Conservation (phyloP, 2,888 invertebrate genomes). For the Drosophila prostipennis region DNA sequence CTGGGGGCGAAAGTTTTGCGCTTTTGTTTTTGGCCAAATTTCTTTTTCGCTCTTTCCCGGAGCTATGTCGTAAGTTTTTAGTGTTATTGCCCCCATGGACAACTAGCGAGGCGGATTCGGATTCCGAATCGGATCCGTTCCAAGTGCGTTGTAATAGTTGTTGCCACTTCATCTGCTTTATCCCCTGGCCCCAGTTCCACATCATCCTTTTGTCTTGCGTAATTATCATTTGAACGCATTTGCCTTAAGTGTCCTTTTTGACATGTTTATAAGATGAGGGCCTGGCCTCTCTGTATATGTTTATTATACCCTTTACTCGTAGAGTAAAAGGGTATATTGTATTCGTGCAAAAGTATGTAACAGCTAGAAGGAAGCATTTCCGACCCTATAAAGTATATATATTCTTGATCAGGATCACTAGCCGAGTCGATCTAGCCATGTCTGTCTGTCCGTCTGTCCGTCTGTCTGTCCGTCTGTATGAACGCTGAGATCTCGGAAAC, state of each 20-base stretch:
- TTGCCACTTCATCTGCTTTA: slow-evolving; percentile 71
- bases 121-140: slow-evolving; percentile 34
- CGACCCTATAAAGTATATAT: too few relatives aligned
- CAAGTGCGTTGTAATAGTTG: slow-evolving; percentile 78
- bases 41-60: slow-evolving; percentile 54
- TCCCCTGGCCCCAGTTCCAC: slow-evolving; percentile 38
- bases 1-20: slow-evolving; percentile 58
- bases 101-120: slow-evolving; percentile 62
- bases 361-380: too few relatives aligned
- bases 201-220: slow-evolving; percentile 53
- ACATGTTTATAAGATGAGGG: slow-evolving; percentile 76
- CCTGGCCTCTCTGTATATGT: slow-evolving; percentile 30
- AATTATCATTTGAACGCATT: slow-evolving; percentile 80
- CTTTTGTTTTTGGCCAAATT: slow-evolving; percentile 74
- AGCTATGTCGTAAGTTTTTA: slow-evolving; percentile 81
- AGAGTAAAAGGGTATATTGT: too few relatives aligned
- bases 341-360: too few relatives aligned
- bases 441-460: too few relatives aligned
- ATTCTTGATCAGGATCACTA: too few relatives aligned
- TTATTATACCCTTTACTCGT: too few relatives aligned
- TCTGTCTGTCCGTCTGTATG: too few relatives aligned
- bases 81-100: slow-evolving; percentile 73
- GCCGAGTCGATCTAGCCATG: too few relatives aligned
- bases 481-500: too few relatives aligned
- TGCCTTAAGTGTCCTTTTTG: slow-evolving; percentile 79